Percentiles rank a stretch among this genome's conserved stretches.
Evolutionary conservation across 2,113 vertebrate genomes (phyloP).

Genomic region (Tachycineta bicolor): DNA sequence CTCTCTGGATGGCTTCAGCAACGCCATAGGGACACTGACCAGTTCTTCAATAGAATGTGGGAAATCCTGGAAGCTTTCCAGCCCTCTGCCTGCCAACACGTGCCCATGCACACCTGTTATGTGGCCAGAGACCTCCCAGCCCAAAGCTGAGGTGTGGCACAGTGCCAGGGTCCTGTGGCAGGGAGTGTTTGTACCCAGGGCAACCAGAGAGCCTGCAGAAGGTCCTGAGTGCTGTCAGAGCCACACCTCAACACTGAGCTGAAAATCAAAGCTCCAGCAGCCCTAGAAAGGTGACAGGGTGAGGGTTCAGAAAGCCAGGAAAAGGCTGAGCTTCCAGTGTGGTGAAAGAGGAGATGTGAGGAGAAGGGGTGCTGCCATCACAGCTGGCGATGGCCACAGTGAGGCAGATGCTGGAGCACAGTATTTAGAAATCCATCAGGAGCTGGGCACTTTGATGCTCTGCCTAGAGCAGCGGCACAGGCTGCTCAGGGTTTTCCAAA

Average conservation of each 20-base stretch:
- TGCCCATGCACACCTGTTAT: fast-evolving
- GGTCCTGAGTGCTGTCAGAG: neutral
- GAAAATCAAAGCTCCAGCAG: neutral
- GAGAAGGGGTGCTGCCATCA: neutral
- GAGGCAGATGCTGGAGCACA: neutral
- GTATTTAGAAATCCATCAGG: neutral
- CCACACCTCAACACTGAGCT: neutral
- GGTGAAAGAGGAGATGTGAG: neutral
- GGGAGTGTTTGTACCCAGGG: neutral
- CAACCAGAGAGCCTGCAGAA: neutral
- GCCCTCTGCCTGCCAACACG: neutral
- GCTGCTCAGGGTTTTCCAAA: neutral
- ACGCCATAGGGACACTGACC: neutral
- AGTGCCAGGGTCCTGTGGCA: neutral
- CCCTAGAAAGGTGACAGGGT: neutral
- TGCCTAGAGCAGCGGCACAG: fast-evolving
- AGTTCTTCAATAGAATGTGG: neutral
- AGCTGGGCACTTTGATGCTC: neutral
- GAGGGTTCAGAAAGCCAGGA: neutral
- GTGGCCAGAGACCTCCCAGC: neutral
- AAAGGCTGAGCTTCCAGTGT: neutral
- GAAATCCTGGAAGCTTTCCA: neutral
- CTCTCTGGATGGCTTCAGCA: neutral
- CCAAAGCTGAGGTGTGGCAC: neutral
- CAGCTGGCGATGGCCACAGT: neutral